Base-by-base conservation (phyloP, 2,797 vertebrate species). In the Oreonectes daqikongensis region DNA sequence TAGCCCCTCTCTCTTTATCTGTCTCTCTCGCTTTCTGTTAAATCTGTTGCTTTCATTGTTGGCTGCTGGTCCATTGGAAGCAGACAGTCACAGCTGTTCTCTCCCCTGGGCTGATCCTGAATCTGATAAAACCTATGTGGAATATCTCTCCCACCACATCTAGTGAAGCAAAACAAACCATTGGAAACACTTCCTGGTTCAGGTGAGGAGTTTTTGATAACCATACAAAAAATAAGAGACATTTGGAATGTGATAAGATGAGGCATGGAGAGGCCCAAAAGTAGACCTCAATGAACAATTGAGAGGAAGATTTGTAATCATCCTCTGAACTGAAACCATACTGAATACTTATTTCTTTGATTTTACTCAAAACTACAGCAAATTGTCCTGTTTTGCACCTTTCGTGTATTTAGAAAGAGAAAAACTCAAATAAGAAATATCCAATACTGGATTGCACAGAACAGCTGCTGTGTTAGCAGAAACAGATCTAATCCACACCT, bases 41-140 rank as follows among this genome's bases (percentile, higher is more conserved):
- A 50, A 35, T 63, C 30, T 24, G 46, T 53, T 53, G 38, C 71
- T 66, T 66, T 78, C 57, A 17, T 69, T 67, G 48, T 77, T 76
- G 75, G 53, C 80, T 59, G 14, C 18, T 38, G 32, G 69, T 82
- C 72, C 68, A 76, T 24, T 79, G 65, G 30, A 63, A 66, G 64
- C 24, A 66, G 44, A 75, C 70, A 50, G 67, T 22, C 65, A 59
- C 57, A 77, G 69, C 69, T 76, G 68, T 69, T 52, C 35, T 46
- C 44, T 69, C 64, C 73, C 48, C 30, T 68, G 11, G 61, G 15
- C 46, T 57, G 38, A 32, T 66, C 17, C 42, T n/a, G 35, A 50
- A 38, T 24, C 46, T 72, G 60, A 72, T 30, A n/a, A 72, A 53
- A 35, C 35, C 64, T n/a, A 32, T n/a, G 35, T 18, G 61, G 32